Evolutionary conservation across 2,797 vertebrate species (phyloP).

Genomic region (Eidolon dupreanum): DNA sequence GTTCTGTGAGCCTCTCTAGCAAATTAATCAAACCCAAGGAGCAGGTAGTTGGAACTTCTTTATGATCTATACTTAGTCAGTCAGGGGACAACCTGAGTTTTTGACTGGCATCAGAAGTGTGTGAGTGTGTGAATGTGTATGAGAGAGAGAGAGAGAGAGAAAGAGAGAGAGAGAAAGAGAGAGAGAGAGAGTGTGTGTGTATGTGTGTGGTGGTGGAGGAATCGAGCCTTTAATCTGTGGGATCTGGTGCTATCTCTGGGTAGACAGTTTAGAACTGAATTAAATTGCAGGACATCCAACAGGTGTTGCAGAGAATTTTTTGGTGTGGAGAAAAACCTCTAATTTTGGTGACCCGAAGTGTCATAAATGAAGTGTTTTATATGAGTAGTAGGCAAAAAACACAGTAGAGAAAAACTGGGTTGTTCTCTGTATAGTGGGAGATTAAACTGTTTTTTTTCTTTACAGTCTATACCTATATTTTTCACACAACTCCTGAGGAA

Average conservation of each 20-base stretch:
- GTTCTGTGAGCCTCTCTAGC: background rate
- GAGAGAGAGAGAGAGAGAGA: no score
- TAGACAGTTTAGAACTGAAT: background rate
- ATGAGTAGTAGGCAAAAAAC: background rate
- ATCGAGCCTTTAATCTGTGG: background rate
- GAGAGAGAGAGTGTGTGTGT: background rate
- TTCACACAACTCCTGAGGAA: background rate
- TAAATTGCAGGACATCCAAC: background rate
- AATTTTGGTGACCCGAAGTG: background rate
- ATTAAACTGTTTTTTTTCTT: background rate
- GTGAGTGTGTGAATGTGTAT: background rate
- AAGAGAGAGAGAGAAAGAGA: no score
- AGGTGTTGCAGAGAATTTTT: background rate
- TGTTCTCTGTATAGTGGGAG: background rate
- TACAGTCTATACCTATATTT: background rate
- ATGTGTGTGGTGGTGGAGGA: background rate
- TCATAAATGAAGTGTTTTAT: background rate
- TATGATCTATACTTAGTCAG: background rate
- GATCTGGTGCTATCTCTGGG: background rate
- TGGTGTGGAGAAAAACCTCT: background rate
- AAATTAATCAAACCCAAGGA: background rate
- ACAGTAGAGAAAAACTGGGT: background rate
- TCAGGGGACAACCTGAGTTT: background rate
- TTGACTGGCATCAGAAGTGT: background rate
- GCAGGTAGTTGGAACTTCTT: background rate